Percentiles rank a stretch among this genome's conserved stretches.
Evolutionary conservation across 1,140 invertebrate species (phyloP).

Genomic region (Ectropis grisescens): DNA sequence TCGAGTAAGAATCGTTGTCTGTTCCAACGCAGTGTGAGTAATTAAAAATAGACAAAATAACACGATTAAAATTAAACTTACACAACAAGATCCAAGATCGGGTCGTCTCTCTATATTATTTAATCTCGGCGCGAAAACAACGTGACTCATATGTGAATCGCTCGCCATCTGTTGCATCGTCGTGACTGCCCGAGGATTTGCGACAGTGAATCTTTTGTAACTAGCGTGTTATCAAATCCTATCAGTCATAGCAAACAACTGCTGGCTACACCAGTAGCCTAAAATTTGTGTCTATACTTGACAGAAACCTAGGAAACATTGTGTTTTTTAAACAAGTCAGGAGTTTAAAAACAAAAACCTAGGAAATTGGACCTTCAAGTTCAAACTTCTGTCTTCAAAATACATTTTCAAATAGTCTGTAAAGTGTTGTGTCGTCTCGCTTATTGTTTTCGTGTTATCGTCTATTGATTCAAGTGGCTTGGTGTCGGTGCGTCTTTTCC

Average conservation of each 20-base stretch:
- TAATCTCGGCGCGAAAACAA: conserved; percentile 5
- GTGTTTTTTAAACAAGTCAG: too few relatives aligned
- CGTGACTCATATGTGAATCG: conserved; percentile 22
- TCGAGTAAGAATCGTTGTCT: too few relatives aligned
- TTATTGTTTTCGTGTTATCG: conserved; percentile 20
- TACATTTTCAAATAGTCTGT: too few relatives aligned
- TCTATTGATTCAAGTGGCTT: conserved; percentile 32
- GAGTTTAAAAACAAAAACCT: too few relatives aligned
- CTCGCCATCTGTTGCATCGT: conserved; percentile 30
- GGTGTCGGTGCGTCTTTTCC: conserved; percentile 31
- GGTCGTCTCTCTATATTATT: conserved; percentile 2
- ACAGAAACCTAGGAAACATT: too few relatives aligned
- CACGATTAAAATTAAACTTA: too few relatives aligned
- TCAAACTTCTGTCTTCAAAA: too few relatives aligned
- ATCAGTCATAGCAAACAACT: background rate
- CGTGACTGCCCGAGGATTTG: conserved; percentile 15
- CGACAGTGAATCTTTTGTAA: background rate
- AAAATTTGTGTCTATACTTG: background rate
- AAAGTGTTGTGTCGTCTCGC: conserved; percentile 31
- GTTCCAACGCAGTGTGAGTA: too few relatives aligned
- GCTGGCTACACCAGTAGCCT: background rate
- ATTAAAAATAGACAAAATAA: too few relatives aligned
- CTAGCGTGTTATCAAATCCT: background rate
- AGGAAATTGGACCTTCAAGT: too few relatives aligned
- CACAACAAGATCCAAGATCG: background rate